Base-by-base conservation (phyloP, 2,797 vertebrate species). In the Heterohyrax brucei region DNA sequence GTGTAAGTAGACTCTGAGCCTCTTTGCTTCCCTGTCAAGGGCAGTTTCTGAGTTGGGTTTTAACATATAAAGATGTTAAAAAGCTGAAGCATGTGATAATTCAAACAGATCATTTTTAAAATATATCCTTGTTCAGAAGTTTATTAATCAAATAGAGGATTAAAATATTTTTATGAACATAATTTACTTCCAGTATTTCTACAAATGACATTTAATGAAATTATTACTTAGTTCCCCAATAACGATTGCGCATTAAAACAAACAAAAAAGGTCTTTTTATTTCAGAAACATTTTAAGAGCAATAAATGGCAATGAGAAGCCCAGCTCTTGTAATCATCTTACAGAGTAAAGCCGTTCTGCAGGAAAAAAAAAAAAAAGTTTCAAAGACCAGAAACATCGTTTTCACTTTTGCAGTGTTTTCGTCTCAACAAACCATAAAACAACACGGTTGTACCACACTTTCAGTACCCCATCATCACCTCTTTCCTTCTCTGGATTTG, bases 151-250 rank as follows among this genome's bases (percentile, higher is more conserved):
- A 56, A 53, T 82, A 93, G 4, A 88, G 5, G 26, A 13, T 10
- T 83, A 73, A 92, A 80, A 53, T 73, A 90, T 21, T 80, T 86
- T 80, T 68, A 9, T n/a, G 5, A 72, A 21, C 16, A 88, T 72
- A 89, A 84, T 84, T 96, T 81, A 68, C 86, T 95, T 95, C 28
- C 59, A 75, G 56, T 75, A 80, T 86, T 82, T 95, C 24, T 82
- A 95, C n/a, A 91, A 87, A 95, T 66, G 16, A 6, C 39, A 81
- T 66, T 66, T 50, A 73, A 83, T 73, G 14, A 59, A 95, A 87
- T 87, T 75, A 80, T 46, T 64, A 24, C 24, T 44, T 94, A 87
- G 26, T 80, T 92, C 33, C 18, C 94, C 8, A 73, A 10, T 73
- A 94, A 95, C 2, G 5, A 79, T 68, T 93, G 64, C 3, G 53